A percentile compares a stretch with the other conserved stretches of the same genome.
phyloP scores from a whole-genome alignment of 53 echinoderm and acorn worm genomes.

The Zoroaster sp. region DNA sequence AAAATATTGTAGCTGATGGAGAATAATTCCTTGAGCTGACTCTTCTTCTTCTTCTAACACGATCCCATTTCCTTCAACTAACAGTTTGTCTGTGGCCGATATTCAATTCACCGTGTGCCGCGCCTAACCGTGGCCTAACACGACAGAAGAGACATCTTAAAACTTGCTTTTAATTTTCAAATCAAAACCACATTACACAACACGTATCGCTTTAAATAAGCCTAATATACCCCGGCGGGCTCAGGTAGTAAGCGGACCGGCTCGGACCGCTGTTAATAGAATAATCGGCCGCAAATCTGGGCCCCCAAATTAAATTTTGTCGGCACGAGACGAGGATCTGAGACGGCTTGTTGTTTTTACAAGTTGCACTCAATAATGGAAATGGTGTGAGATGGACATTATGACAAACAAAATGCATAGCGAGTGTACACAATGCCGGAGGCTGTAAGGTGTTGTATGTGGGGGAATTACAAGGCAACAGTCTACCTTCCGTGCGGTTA shows the following conservation, averaged over 20 bases:
- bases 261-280: neutral
- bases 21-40: too few relatives aligned
- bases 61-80: neutral
- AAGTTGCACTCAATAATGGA: slow-evolving; percentile 55
- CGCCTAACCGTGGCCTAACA: neutral
- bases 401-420: slow-evolving; percentile 19
- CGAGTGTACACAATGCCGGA: slow-evolving; percentile 34
- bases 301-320: slow-evolving; percentile 40
- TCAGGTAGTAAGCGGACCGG: neutral
- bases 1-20: too few relatives aligned
- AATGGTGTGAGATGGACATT: slow-evolving; percentile 19
- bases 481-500: neutral
- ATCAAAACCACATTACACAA: slow-evolving; percentile 56
- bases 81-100: neutral
- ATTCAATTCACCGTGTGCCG: neutral
- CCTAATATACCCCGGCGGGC: slow-evolving; percentile 8
- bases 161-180: slow-evolving; percentile 22
- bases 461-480: neutral
- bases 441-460: slow-evolving; percentile 4
- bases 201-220: slow-evolving; percentile 35
- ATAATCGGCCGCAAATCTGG: slow-evolving; percentile 22
- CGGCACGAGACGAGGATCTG: slow-evolving; percentile 16
- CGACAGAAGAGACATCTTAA: neutral
- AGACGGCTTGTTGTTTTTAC: slow-evolving; percentile 20
- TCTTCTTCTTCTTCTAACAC: neutral